These are phyloP conservation scores for Melanostoma mellinum DNA, from an alignment of 2,888 invertebrate genomes.

Conservation along the genomic window DNA sequence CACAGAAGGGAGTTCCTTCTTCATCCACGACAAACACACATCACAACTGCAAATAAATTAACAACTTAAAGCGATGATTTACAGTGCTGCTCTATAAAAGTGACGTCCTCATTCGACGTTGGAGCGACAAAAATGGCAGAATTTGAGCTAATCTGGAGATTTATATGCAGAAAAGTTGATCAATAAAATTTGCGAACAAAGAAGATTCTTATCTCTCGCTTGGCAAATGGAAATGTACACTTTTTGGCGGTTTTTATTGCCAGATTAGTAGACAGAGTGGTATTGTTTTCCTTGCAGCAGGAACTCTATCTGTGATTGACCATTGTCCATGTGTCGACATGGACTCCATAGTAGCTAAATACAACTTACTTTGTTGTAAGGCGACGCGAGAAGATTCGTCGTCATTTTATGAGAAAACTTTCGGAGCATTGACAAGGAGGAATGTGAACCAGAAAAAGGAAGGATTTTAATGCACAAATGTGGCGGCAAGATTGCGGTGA, in stretches of 20 bases:
- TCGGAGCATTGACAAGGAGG: constrained; percentile 30
- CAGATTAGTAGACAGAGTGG: constrained; percentile 71
- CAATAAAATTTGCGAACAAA: constrained; percentile 77
- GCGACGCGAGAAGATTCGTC: constrained; percentile 35
- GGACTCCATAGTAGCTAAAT: constrained; percentile 14
- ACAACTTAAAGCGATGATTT: constrained; percentile 75
- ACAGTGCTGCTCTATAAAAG: constrained; percentile 76
- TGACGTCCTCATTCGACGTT: constrained; percentile 35
- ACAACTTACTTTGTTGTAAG: constrained; percentile 50
- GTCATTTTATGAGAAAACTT: constrained; percentile 67
- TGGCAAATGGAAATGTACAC: constrained; percentile 62
- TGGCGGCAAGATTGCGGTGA: constrained; percentile 69
- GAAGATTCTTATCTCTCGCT: constrained; percentile 31
- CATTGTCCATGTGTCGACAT: constrained; percentile 59
- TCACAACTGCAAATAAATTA: constrained; percentile 77
- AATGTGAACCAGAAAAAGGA: constrained; percentile 20
- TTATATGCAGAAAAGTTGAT: constrained; percentile 81
- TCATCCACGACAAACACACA: constrained; percentile 27
- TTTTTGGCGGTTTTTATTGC: constrained; percentile 75
- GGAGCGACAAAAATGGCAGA: constrained; percentile 54
- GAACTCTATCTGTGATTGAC: constrained; percentile 50
- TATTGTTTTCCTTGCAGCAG: constrained; percentile 38
- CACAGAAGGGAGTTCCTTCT: neutral
- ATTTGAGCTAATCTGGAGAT: constrained; percentile 78
- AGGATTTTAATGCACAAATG: neutral